Conservation (phyloP, 2,113 vertebrate species). For the Gavialis gangeticus region DNA sequence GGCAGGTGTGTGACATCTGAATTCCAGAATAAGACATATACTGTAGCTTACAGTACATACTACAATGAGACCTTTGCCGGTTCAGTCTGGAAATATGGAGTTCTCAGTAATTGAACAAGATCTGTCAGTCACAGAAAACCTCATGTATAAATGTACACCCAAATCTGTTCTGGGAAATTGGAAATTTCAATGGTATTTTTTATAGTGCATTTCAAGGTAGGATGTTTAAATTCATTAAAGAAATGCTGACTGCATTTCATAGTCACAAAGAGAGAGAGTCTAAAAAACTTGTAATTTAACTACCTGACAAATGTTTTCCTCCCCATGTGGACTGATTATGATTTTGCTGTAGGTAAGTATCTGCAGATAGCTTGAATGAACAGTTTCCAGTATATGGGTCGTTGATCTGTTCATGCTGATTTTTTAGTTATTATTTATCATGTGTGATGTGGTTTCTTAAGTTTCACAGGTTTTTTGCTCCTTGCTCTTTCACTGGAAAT, state of each 20-base stretch:
- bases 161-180: not conserved
- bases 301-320: not conserved
- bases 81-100: not conserved
- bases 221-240: not conserved
- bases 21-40: not conserved
- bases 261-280: not conserved
- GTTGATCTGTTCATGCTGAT: not conserved
- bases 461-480: not conserved
- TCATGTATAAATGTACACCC: not conserved
- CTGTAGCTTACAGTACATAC: not conserved
- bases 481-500: not conserved
- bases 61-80: not conserved
- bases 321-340: not conserved
- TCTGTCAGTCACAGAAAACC: conserved; percentile 6
- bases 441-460: not conserved
- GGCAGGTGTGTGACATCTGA: not conserved
- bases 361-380: not conserved
- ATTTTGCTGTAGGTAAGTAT: not conserved
- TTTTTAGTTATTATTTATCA: not conserved
- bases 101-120: not conserved
- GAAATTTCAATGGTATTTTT: not conserved
- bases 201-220: not conserved
- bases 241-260: accelerated
- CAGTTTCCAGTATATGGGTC: accelerated
- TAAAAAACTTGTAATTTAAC: not conserved